These are phyloP conservation scores for Rhagologus leucostigma DNA, from an alignment of 2,113 vertebrate genomes.

Conservation along the genomic window DNA sequence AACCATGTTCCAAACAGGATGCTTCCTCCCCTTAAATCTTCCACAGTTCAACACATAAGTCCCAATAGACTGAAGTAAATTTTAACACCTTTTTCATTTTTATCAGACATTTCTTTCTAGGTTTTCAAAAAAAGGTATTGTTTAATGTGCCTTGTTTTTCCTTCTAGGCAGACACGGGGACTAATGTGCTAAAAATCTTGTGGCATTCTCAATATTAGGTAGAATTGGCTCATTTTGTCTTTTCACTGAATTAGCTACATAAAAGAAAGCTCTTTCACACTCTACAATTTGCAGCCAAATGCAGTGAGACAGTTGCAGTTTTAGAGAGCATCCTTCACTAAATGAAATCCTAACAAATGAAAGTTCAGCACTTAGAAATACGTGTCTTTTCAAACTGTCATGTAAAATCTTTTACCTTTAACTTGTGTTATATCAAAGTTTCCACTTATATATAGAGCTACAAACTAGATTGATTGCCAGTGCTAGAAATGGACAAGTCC, in stretches of 20 bases:
- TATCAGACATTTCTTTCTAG: not conserved
- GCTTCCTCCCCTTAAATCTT: not conserved
- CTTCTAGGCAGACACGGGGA: not conserved
- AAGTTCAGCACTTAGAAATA: constrained; percentile 27
- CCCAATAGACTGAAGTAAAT: not conserved
- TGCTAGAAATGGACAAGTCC: not conserved
- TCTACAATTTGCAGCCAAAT: not conserved
- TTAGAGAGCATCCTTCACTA: not conserved
- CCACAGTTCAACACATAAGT: not conserved
- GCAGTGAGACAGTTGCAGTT: not conserved
- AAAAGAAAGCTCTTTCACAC: not conserved
- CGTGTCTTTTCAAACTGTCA: not conserved
- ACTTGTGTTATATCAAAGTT: constrained; percentile 26
- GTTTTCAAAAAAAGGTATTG: not conserved
- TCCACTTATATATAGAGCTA: not conserved
- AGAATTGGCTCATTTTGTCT: not conserved
- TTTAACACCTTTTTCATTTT: not conserved
- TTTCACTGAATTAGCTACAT: not conserved
- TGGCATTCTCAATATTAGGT: not conserved
- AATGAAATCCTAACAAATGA: constrained; percentile 33
- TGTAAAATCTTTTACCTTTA: constrained; percentile 29
- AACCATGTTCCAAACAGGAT: not conserved
- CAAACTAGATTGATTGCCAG: constrained; percentile 19
- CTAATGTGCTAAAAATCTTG: not conserved
- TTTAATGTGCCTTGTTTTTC: not conserved